Evolutionary conservation across 35 echinoderm and acorn worm species (phyloP).

Genomic region (Eucidaris tribuloides): DNA sequence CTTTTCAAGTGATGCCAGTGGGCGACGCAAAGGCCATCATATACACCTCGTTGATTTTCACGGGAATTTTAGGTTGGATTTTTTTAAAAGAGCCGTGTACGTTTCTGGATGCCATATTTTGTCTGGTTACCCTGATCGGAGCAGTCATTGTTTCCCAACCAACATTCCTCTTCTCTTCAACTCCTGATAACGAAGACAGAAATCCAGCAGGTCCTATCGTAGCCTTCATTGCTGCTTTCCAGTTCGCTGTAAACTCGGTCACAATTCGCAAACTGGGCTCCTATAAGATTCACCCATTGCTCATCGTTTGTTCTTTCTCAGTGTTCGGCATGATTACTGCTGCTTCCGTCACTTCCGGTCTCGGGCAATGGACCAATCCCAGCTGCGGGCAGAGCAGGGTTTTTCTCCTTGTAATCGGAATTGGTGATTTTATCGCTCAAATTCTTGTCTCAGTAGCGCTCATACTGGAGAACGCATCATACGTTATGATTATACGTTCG

Average conservation of each 20-base stretch:
- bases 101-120: background rate
- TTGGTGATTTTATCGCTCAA: background rate
- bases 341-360: background rate
- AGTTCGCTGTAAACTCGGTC: background rate
- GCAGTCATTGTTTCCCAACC: background rate
- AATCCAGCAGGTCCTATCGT: background rate
- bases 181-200: background rate
- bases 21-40: background rate
- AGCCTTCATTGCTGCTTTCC: background rate
- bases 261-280: background rate
- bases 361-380: background rate
- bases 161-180: background rate
- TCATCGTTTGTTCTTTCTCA: background rate
- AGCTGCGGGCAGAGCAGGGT: background rate
- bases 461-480: background rate
- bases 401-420: background rate
- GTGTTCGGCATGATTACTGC: background rate
- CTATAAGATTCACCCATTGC: background rate
- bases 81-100: background rate
- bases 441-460: background rate
- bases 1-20: conserved; percentile 5
- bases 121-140: background rate
- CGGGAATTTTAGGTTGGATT: background rate
- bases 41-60: background rate
- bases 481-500: background rate